Conservation (phyloP, 2,888 invertebrate genomes). For the Pristionchus arcanus region DNA sequence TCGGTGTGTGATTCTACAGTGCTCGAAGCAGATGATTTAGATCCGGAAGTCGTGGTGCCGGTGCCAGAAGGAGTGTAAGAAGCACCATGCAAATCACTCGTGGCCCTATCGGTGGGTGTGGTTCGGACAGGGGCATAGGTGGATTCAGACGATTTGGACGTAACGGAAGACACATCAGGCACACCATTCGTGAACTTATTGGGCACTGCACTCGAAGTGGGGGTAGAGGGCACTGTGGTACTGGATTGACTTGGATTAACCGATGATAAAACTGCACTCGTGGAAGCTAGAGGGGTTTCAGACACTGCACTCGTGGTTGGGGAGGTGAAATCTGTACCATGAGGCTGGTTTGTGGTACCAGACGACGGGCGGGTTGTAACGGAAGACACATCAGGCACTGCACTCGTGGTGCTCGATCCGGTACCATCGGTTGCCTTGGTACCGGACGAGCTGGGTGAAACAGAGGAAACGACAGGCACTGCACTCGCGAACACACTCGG, state of each 20-base stretch:
- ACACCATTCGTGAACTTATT: too few relatives aligned
- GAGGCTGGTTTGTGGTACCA: not conserved
- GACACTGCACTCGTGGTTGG: conserved; percentile 14
- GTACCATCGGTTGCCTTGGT: not conserved
- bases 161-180: not conserved
- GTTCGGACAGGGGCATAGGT: not conserved
- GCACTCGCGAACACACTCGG: conserved; percentile 5
- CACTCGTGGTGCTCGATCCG: not conserved
- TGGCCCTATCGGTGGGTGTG: not conserved
- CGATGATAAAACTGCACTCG: not conserved
- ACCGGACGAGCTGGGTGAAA: not conserved
- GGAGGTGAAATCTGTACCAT: not conserved
- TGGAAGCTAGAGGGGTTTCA: too few relatives aligned
- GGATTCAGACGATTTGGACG: not conserved
- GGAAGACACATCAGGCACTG: not conserved
- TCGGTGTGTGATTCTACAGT: not conserved
- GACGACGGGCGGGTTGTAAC: not conserved
- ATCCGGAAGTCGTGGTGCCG: not conserved
- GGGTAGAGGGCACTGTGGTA: not conserved
- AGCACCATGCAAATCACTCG: not conserved
- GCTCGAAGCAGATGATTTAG: not conserved
- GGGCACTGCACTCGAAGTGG: not conserved
- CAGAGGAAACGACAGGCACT: not conserved
- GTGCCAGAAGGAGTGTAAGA: not conserved
- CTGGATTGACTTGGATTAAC: not conserved